These are phyloP conservation scores for Molorchus minor DNA, from an alignment of 2,888 invertebrate genomes.

Conservation along the genomic window DNA sequence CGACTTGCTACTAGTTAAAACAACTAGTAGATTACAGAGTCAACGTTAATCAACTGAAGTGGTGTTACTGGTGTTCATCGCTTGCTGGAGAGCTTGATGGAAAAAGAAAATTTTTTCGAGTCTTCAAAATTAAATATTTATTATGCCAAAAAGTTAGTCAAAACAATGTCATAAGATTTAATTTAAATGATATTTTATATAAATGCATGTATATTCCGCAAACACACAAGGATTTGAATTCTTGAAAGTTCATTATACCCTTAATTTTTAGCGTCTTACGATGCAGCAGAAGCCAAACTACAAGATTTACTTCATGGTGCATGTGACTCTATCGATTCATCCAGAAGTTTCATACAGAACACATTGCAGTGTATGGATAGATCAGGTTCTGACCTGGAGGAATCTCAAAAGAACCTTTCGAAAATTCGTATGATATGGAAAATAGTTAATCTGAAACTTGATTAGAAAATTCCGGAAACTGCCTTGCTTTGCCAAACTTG, in stretches of 20 bases:
- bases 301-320: not conserved
- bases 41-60: no score
- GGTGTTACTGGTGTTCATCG: no score
- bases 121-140: slow-evolving; percentile 2
- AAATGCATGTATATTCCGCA: not conserved
- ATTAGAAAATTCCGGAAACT: not conserved
- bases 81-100: no score
- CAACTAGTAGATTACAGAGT: no score
- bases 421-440: not conserved
- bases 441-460: no score
- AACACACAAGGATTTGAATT: not conserved
- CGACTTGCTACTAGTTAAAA: no score
- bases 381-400: not conserved
- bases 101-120: no score
- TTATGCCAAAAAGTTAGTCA: not conserved
- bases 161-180: not conserved
- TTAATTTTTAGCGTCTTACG: not conserved
- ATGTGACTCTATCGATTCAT: not conserved
- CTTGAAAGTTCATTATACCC: not conserved
- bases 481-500: not conserved
- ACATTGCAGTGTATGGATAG: not conserved
- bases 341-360: not conserved
- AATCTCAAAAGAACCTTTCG: not conserved
- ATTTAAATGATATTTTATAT: not conserved
- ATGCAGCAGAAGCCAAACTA: not conserved